These are phyloP conservation scores for Rhinoptilus africanus DNA, from an alignment of 2,113 vertebrate species.

Conservation along the genomic window DNA sequence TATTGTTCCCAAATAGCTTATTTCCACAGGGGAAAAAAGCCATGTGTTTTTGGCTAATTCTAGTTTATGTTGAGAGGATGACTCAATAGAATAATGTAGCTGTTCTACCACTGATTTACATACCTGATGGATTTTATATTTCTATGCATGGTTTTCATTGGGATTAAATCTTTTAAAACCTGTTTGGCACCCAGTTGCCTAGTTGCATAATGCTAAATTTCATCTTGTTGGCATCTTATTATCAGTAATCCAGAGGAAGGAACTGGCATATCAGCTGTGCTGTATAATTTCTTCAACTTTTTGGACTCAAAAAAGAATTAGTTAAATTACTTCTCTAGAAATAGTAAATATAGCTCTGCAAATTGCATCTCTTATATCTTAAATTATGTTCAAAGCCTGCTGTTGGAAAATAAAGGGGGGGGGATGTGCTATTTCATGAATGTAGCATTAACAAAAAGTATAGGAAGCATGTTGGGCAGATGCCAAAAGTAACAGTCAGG, in stretches of 20 bases:
- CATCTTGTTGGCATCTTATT: background rate
- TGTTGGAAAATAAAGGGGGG: background rate
- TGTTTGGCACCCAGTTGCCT: background rate
- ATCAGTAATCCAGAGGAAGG: background rate
- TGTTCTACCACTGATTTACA: background rate
- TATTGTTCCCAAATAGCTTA: background rate
- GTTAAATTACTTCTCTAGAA: constrained; percentile 44
- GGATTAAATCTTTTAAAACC: background rate
- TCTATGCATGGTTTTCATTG: background rate
- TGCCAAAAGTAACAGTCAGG: constrained; percentile 45
- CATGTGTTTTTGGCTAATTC: background rate
- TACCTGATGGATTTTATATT: background rate
- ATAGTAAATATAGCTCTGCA: constrained; percentile 13
- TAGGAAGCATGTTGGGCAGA: background rate
- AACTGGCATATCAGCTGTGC: background rate
- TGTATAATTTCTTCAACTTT: constrained; percentile 9
- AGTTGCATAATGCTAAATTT: background rate
- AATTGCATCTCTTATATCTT: constrained; percentile 20
- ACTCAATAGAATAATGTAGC: background rate
- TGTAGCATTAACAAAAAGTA: constrained; percentile 15
- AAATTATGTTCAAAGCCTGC: background rate
- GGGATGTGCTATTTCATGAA: background rate
- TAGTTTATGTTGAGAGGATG: background rate
- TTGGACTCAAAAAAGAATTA: constrained; percentile 28
- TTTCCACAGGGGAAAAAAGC: background rate